A percentile compares a stretch with the other conserved stretches of the same genome.
phyloP scores from a whole-genome alignment of 2,113 vertebrate species.

The Brachyhypopomus gauderio region DNA sequence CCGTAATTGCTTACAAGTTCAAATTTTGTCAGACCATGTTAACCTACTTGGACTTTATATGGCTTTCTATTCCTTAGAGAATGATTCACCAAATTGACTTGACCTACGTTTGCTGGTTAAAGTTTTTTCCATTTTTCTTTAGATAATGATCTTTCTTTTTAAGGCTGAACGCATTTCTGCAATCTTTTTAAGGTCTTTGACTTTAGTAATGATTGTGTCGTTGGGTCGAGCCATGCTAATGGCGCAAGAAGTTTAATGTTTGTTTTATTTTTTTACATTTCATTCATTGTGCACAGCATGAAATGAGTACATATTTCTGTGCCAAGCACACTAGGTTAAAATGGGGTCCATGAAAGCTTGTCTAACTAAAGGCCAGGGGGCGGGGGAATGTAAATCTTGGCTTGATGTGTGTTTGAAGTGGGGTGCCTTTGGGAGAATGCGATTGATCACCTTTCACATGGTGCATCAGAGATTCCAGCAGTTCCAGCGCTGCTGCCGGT shows the following conservation, averaged over 20 bases:
- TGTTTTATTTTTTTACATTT: not conserved
- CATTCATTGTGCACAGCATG: slow-evolving; percentile 18
- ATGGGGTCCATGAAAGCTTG: slow-evolving; percentile 8
- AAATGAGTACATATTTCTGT: slow-evolving; percentile 29
- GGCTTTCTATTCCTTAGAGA: slow-evolving; percentile 29
- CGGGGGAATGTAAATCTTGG: slow-evolving; percentile 51
- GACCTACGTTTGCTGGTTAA: slow-evolving; percentile 21
- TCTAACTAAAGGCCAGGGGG: slow-evolving; percentile 7
- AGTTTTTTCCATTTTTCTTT: slow-evolving; percentile 7
- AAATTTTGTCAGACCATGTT: slow-evolving; percentile 27
- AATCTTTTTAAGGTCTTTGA: slow-evolving; percentile 22
- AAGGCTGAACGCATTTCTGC: slow-evolving; percentile 3
- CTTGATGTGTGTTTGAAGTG: slow-evolving; percentile 51
- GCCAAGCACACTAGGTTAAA: slow-evolving; percentile 8
- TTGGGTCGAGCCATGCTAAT: slow-evolving; percentile 23
- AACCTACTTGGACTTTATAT: slow-evolving; percentile 30
- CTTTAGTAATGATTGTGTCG: slow-evolving; percentile 19
- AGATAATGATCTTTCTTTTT: slow-evolving; percentile 31
- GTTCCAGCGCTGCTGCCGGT: slow-evolving; percentile 36
- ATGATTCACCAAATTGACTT: slow-evolving; percentile 42
- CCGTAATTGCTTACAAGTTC: slow-evolving; percentile 35
- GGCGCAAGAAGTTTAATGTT: slow-evolving; percentile 29
- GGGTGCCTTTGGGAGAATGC: slow-evolving; percentile 43
- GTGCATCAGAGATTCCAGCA: slow-evolving; percentile 31
- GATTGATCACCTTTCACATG: slow-evolving; percentile 55